Base-by-base conservation (phyloP, 1,140 invertebrate genomes). In the Ctenoplectra terminalis region DNA sequence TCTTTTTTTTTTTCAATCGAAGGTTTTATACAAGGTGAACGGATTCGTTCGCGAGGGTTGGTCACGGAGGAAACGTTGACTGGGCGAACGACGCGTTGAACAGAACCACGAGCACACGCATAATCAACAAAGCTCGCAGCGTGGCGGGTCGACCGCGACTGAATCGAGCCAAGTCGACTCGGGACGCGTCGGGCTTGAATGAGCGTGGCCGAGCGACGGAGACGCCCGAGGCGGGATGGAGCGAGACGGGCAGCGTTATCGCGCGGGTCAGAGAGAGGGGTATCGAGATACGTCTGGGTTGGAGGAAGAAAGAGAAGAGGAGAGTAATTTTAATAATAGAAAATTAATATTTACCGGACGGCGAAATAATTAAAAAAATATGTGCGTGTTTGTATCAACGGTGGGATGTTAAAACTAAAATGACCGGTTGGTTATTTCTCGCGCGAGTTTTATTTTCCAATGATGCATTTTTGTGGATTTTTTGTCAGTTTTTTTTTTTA, bases 121-220 rank as follows among this genome's bases (percentile, higher is more conserved):
- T 58, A 6, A 66, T 34, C 34, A 11, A 60, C 73, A 72, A 82
- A 91, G 87, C 90, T 90, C 86, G 81, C 90, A 83, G 85, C 85
- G 88, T 90, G 92, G 90, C 91, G 91, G 90, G 89, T 92, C 89
- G 88, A 81, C 92, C 91, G 89, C 91, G 88, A 92, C 92, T 93
- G 92, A 92, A 91, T 91, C 90, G 88, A 91, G 88, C 73, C 88
- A 89, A 86, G 84, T 88, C 86, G 86, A 80, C 86, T 82, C 83
- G 61, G 86, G 64, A 88, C 73, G 81, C 81, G 89, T 89, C 86
- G 89, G 90, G 90, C 90, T 92, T 92, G 91, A 92, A 92, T 92
- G 92, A 92, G 89, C 63, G 67, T 87, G 81, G 70, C 76, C 71
- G 76, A 31, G 48, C 46, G 50, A 85, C 54, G 60, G 40, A 74